These are phyloP conservation scores for Bathynomus jamesi DNA, from an alignment of 1,140 invertebrate species.

Conservation along the genomic window DNA sequence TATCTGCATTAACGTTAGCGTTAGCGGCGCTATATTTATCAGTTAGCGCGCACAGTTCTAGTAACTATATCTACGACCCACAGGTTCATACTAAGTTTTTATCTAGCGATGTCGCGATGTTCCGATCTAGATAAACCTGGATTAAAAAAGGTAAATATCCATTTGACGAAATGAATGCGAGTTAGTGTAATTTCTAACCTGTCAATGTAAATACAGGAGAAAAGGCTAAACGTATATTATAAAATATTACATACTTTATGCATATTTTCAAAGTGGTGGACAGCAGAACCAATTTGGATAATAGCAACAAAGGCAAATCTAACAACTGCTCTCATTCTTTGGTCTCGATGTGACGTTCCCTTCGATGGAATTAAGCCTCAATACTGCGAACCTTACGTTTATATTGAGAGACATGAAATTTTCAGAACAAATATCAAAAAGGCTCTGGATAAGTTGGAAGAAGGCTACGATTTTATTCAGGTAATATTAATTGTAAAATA, in stretches of 20 bases:
- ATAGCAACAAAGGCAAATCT: constrained; percentile 42
- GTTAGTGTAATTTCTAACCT: no score
- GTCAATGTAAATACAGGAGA: no score
- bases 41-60: no score
- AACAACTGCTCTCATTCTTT: constrained; percentile 42
- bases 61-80: constrained; percentile 46
- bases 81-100: no score
- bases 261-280: constrained; percentile 43
- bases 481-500: constrained; percentile 16
- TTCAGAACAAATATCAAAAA: constrained; percentile 32
- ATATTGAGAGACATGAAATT: constrained; percentile 31
- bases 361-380: constrained; percentile 42
- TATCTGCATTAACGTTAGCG: no score
- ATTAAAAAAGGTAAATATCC: no score
- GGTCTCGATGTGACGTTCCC: constrained; percentile 46
- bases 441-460: constrained; percentile 38
- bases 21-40: no score
- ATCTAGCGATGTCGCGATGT: no score
- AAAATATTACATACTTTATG: no score
- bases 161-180: no score
- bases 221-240: no score
- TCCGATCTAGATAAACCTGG: no score
- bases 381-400: constrained; percentile 37
- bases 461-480: constrained; percentile 38
- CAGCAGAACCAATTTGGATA: constrained; percentile 44